These are phyloP conservation scores for Paralichthys olivaceus DNA, from an alignment of 2,113 vertebrate genomes.

Conservation along the genomic window DNA sequence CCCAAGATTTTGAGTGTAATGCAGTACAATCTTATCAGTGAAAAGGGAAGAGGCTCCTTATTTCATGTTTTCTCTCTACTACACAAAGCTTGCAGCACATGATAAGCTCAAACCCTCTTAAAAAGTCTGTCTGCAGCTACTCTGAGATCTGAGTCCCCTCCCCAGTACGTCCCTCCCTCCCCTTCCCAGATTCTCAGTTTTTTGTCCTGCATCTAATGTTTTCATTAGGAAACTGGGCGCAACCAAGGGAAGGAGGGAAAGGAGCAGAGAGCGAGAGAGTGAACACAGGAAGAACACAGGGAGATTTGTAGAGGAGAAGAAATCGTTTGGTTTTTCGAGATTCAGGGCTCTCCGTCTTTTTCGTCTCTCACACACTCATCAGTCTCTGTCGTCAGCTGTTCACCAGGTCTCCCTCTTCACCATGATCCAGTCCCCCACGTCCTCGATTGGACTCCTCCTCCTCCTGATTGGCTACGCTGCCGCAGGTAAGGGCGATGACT, in stretches of 20 bases:
- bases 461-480: constrained; percentile 73
- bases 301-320: constrained; percentile 8
- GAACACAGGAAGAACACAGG: constrained; percentile 12
- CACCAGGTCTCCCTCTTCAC: constrained; percentile 29
- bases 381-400: constrained; percentile 17
- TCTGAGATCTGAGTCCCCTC: constrained; percentile 56
- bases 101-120: background rate
- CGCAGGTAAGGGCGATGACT: constrained; percentile 74
- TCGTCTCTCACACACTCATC: constrained; percentile 3
- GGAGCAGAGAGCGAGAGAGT: constrained; percentile 22
- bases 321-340: background rate
- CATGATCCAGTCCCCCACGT: constrained; percentile 60
- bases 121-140: background rate
- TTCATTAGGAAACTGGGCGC: constrained; percentile 72
- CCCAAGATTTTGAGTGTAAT: too few relatives aligned
- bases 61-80: background rate
- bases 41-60: background rate
- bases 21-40: background rate
- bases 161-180: constrained; percentile 49
- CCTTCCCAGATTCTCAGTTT: constrained; percentile 69
- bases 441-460: constrained; percentile 64
- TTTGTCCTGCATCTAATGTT: constrained; percentile 71
- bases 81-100: background rate
- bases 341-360: background rate
- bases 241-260: constrained; percentile 47